Evolutionary conservation across 2,797 vertebrate genomes (phyloP).

Genomic region (Aplochiton taeniatus): DNA sequence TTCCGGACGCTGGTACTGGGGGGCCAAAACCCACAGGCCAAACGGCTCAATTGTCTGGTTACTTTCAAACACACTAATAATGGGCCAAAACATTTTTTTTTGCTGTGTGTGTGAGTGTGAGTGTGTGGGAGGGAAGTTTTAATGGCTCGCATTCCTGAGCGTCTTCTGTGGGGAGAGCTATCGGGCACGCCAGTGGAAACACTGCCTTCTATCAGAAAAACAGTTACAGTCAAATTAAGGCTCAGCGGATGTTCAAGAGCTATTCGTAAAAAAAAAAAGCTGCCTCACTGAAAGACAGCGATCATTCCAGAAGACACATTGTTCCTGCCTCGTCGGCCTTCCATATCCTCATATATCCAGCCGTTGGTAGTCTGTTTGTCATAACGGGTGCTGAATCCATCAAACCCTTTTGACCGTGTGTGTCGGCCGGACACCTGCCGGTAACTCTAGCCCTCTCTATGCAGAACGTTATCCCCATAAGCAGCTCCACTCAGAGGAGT

Average conservation of each 20-base stretch:
- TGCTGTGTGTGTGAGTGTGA: conserved; percentile 32
- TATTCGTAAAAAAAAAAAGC: no score
- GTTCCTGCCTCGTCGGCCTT: conserved; percentile 23
- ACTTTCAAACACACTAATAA: conserved; percentile 69
- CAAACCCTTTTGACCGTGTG: no score
- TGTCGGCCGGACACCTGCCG: no score
- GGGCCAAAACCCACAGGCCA: conserved; percentile 46
- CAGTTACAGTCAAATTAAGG: conserved; percentile 65
- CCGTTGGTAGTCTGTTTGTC: no score
- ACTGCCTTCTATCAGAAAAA: conserved; percentile 65
- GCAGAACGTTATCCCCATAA: not conserved
- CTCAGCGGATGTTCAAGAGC: conserved; percentile 49
- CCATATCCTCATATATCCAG: no score
- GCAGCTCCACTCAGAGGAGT: conserved; percentile 47
- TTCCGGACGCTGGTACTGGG: conserved; percentile 8
- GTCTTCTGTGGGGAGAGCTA: conserved; percentile 49
- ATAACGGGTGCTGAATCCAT: no score
- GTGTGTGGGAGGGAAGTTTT: conserved; percentile 58
- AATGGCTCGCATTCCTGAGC: conserved; percentile 63
- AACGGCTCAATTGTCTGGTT: conserved; percentile 67
- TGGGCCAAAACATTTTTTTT: conserved; percentile 50
- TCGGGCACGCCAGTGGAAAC: conserved; percentile 65
- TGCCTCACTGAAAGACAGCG: conserved; percentile 32
- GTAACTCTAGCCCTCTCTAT: no score
- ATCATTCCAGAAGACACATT: conserved; percentile 26